phyloP scores from a whole-genome alignment of 2,113 vertebrate genomes.

The Callospermophilus lateralis region DNA sequence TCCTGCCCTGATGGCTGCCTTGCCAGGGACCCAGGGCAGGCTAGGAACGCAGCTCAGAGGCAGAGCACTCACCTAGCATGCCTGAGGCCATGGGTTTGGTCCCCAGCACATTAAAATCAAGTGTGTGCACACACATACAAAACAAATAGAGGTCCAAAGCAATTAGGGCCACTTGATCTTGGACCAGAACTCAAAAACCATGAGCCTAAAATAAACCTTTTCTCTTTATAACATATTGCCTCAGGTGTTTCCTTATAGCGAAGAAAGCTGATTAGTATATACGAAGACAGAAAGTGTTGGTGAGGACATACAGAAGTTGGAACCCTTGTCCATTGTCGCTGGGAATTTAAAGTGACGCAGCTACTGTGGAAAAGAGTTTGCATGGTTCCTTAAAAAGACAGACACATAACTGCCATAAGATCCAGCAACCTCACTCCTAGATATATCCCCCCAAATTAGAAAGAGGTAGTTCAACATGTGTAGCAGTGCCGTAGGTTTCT shows the following conservation, averaged over 20 bases:
- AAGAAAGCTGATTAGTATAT: not conserved
- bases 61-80: not conserved
- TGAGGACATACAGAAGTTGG: not conserved
- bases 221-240: not conserved
- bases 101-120: not conserved
- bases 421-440: not conserved
- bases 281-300: not conserved
- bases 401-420: not conserved
- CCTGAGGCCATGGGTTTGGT: too few species aligned
- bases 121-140: not conserved
- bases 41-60: not conserved
- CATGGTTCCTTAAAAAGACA: not conserved
- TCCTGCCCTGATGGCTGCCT: not conserved
- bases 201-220: not conserved
- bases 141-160: not conserved
- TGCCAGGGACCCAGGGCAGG: not conserved
- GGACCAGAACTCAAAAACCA: not conserved
- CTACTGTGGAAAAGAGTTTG: not conserved
- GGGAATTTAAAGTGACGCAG: not conserved
- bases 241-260: not conserved
- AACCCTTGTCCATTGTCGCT: not conserved
- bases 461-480: not conserved
- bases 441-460: not conserved
- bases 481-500: not conserved
- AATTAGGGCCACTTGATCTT: not conserved